Conservation (phyloP, 2,888 invertebrate species). For the Muschampia staudingeri region DNA sequence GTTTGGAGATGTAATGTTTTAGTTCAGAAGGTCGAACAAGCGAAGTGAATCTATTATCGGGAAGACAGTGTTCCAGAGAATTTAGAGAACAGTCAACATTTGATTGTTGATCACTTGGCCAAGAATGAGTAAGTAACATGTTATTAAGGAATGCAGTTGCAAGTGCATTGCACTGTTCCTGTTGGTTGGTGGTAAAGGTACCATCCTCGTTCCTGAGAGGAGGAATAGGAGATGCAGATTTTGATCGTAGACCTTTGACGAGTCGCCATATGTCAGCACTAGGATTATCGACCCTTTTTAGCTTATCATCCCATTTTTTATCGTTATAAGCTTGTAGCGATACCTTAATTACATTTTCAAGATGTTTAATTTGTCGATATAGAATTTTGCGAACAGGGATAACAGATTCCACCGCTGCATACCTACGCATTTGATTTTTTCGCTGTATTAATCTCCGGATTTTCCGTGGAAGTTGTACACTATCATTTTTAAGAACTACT, state of each 20-base stretch:
- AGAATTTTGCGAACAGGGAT: background rate
- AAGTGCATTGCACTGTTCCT: background rate
- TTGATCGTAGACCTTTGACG: background rate
- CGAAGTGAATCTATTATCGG: background rate
- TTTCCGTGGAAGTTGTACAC: background rate
- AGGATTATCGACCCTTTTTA: constrained; percentile 1
- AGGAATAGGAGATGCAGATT: background rate
- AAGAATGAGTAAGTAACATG: background rate
- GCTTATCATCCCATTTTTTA: background rate
- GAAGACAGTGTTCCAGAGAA: background rate
- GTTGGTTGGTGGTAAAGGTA: background rate
- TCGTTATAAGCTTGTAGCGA: background rate
- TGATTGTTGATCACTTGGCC: constrained; percentile 1
- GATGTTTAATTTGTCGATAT: background rate
- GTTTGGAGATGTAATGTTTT: background rate
- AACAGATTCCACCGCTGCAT: background rate
- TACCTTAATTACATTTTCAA: background rate
- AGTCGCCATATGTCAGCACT: background rate
- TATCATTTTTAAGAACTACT: background rate
- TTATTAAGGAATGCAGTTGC: background rate
- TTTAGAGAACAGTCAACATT: background rate
- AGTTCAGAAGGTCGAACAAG: background rate
- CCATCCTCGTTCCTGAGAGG: background rate
- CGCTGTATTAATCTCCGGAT: background rate
- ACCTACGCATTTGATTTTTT: constrained; percentile 9